These are phyloP conservation scores for Ptycholaimellus sp. DNA, from an alignment of 2,888 invertebrate genomes.

Conservation along the genomic window DNA sequence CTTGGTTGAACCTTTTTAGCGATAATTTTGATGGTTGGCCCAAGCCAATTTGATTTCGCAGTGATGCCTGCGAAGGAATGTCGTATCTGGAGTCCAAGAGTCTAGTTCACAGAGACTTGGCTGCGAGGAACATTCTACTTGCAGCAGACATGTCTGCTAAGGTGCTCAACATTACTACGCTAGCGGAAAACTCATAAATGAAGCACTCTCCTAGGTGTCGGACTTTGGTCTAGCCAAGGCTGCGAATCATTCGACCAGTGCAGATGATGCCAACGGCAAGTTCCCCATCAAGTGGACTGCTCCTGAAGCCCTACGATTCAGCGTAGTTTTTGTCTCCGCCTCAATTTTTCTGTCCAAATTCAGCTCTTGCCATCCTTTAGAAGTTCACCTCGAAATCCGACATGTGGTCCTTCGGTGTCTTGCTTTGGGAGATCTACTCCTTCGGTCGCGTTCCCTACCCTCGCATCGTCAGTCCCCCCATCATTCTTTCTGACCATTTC, in stretches of 20 bases:
- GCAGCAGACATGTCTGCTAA: slow-evolving; percentile 71
- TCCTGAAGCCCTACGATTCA: slow-evolving; percentile 83
- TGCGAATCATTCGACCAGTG: slow-evolving; percentile 38
- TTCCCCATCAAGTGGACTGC: slow-evolving; percentile 99
- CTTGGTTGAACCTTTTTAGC: slow-evolving; percentile 41
- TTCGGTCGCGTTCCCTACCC: slow-evolving; percentile 98
- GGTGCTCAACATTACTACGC: slow-evolving; percentile 30
- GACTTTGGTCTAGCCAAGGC: slow-evolving; percentile 63
- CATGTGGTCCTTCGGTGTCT: slow-evolving; percentile 98
- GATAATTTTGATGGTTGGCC: background rate
- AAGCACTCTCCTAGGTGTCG: background rate
- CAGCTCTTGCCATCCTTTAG: slow-evolving; percentile 40
- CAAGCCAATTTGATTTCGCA: slow-evolving; percentile 22
- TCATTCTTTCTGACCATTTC: background rate
- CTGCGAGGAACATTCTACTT: slow-evolving; percentile 87
- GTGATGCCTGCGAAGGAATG: slow-evolving; percentile 94
- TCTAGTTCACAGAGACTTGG: slow-evolving; percentile 84
- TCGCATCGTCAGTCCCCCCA: slow-evolving; percentile 60
- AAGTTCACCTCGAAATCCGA: slow-evolving; percentile 97
- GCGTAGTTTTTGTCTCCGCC: slow-evolving; percentile 32
- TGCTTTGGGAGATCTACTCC: slow-evolving; percentile 96
- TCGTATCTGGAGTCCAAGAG: slow-evolving; percentile 82
- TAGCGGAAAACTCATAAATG: background rate
- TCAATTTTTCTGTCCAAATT: slow-evolving; percentile 2
- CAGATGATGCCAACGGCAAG: slow-evolving; percentile 49